These are phyloP conservation scores for Zaprionus inermis DNA, from an alignment of 1,140 invertebrate species.

Conservation along the genomic window DNA sequence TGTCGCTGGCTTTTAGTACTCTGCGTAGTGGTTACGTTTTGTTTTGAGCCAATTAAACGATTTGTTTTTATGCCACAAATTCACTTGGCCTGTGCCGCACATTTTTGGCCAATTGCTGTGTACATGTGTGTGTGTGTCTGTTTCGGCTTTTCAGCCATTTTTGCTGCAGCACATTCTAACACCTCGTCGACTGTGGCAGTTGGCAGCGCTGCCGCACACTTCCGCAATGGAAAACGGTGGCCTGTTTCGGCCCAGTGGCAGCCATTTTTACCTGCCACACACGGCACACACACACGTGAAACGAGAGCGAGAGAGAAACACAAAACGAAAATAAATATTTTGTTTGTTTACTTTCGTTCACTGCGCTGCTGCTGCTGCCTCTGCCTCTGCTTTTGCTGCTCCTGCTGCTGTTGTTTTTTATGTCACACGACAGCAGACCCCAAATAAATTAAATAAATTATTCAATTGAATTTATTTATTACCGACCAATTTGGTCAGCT, in stretches of 20 bases:
- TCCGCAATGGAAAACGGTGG: constrained; percentile 59
- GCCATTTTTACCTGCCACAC: constrained; percentile 64
- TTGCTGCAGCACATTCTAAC: constrained; percentile 69
- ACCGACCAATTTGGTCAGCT: constrained; percentile 74
- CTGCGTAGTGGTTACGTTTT: constrained; percentile 72
- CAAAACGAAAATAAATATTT: constrained; percentile 20
- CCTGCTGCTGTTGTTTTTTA: constrained; percentile 39
- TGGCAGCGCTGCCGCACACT: constrained; percentile 68
- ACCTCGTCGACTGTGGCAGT: constrained; percentile 45
- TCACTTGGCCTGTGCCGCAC: constrained; percentile 67
- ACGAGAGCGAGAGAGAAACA: constrained; percentile 23
- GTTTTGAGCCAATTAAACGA: constrained; percentile 79
- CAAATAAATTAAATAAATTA: constrained; percentile 84
- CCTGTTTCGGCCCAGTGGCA: constrained; percentile 25
- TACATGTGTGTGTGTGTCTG: constrained; percentile 37
- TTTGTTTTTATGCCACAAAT: constrained; percentile 80
- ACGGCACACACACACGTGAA: not conserved
- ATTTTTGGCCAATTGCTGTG: constrained; percentile 26
- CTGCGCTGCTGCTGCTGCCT: constrained; percentile 16
- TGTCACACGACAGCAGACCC: constrained; percentile 54
- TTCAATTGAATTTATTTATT: constrained; percentile 84
- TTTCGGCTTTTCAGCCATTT: constrained; percentile 35
- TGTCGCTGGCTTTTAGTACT: constrained; percentile 44
- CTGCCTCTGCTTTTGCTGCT: constrained; percentile 14
- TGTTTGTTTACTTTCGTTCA: constrained; percentile 48